Evolutionary conservation across 2,888 invertebrate species (phyloP).

Genomic region (Dynastes tityus): DNA sequence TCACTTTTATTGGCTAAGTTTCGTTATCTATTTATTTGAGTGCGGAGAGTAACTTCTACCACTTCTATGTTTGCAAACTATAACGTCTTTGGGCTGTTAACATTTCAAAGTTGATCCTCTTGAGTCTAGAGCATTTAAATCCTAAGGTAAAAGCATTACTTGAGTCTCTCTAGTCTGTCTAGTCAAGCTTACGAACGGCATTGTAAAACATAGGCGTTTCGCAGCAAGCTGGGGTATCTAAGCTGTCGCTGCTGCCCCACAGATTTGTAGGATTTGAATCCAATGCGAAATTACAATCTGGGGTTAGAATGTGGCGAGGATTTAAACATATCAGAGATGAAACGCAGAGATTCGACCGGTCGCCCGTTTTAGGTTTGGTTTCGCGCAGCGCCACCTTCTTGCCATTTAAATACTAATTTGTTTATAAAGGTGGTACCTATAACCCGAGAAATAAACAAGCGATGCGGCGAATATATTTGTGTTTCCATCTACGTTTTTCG

Average conservation of each 20-base stretch:
- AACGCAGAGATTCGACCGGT: slow-evolving; percentile 41
- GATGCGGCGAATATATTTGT: slow-evolving; percentile 36
- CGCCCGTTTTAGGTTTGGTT: background rate
- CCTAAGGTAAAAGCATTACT: no score
- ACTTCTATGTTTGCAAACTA: no score
- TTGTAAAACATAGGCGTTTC: background rate
- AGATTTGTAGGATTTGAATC: slow-evolving; percentile 46
- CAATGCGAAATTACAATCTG: slow-evolving; percentile 49
- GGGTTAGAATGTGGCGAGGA: slow-evolving; percentile 46
- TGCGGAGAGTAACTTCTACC: no score
- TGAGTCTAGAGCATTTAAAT: no score
- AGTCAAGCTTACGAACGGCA: background rate
- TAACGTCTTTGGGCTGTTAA: no score
- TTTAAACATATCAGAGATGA: slow-evolving; percentile 48
- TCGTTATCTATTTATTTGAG: no score
- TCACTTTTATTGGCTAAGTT: no score
- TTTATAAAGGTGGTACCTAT: slow-evolving; percentile 33
- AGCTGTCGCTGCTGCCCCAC: slow-evolving; percentile 32
- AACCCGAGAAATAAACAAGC: slow-evolving; percentile 38
- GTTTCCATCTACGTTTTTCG: background rate
- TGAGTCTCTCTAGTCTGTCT: background rate
- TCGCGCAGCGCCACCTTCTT: slow-evolving; percentile 16
- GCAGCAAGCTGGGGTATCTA: slow-evolving; percentile 35
- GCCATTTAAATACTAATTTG: slow-evolving; percentile 23
- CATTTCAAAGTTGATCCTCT: no score